Evolutionary conservation across 2,113 vertebrate species (phyloP), one percentile per base, ranked within the genome.

Genomic region (Mobula hypostoma): DNA sequence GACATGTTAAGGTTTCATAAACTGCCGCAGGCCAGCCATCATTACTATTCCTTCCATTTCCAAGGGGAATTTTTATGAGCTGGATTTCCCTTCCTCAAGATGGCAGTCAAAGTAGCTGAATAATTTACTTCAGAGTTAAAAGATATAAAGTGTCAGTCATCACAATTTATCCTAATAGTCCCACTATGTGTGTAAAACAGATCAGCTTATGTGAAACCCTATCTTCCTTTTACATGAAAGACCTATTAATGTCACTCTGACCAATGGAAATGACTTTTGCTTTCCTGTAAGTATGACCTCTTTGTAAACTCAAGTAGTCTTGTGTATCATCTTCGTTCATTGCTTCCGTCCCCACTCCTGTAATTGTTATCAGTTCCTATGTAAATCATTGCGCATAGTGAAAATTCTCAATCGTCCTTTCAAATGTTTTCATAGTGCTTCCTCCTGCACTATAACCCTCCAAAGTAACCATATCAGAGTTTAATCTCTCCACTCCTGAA

Each of bases 1-100:
- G 85, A 8, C 32, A 93, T 74, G 40, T 24, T 74, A 92, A 70
- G 68, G 63, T 92, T 92, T 92, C 70, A 92, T 92, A 93, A 93
- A 56, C 56, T 93, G 91, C 91, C 56, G 91, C 70, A 74, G 91
- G 91, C 70, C n/a, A 93, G 32, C 27, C 63, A 74, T 48, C 66
- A 70, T 74, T 74, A 70, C 88, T 17, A 68, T 70, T 91, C 27
- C 32, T 70, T 40, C 14, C 17, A 7, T 70, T 76, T 72, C 66
- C 70, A 56, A 40, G 21, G 91, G 70, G 48, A 56, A 74, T 76
- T 70, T 93, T 93, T 93, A 48, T 24, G 24, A 74, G 70, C n/a
- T 24, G 19, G 19, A 21, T 72, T 72, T 48, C 90, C n/a, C 21
- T 72, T 72, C 21, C 24, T 56, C 36, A 93, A 74, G 70, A 48